phyloP scores from a whole-genome alignment of 2,888 invertebrate genomes.

The Zele albiditarsus region DNA sequence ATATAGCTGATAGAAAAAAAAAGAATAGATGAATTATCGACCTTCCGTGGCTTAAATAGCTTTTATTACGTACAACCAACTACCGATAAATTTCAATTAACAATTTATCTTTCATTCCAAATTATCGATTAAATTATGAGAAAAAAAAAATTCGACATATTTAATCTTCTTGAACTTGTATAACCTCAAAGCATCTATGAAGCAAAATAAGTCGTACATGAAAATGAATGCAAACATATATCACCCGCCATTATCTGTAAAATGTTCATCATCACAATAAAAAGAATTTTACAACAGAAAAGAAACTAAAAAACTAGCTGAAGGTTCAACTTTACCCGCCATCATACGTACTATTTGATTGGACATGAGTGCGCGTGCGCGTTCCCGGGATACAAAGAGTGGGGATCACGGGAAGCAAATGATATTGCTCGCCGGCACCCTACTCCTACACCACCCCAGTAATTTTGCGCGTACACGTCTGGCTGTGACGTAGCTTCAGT shows the following conservation, averaged over 20 bases:
- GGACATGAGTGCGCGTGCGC: neutral
- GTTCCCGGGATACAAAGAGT: neutral
- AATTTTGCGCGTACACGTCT: no score
- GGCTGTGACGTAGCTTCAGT: slow-evolving; percentile 29
- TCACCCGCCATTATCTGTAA: slow-evolving; percentile 35
- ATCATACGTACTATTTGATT: neutral
- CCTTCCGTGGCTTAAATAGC: slow-evolving; percentile 34
- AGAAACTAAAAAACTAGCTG: neutral
- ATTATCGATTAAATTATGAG: neutral
- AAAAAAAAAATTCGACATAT: no score
- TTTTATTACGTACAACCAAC: slow-evolving; percentile 23
- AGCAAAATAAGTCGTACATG: neutral
- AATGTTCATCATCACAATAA: slow-evolving; percentile 68
- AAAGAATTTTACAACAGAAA: slow-evolving; percentile 61
- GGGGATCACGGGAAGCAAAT: neutral
- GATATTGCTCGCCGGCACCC: neutral
- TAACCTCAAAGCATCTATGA: neutral
- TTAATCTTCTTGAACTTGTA: slow-evolving; percentile 12
- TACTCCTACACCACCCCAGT: slow-evolving; percentile 50
- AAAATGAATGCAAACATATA: neutral
- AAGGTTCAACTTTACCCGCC: neutral
- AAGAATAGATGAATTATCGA: slow-evolving; percentile 7
- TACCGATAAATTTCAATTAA: slow-evolving; percentile 1
- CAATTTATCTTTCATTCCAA: neutral
- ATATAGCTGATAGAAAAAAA: neutral